Evolutionary conservation across 2,888 invertebrate species (phyloP).

Genomic region (Aporophyla nigra): DNA sequence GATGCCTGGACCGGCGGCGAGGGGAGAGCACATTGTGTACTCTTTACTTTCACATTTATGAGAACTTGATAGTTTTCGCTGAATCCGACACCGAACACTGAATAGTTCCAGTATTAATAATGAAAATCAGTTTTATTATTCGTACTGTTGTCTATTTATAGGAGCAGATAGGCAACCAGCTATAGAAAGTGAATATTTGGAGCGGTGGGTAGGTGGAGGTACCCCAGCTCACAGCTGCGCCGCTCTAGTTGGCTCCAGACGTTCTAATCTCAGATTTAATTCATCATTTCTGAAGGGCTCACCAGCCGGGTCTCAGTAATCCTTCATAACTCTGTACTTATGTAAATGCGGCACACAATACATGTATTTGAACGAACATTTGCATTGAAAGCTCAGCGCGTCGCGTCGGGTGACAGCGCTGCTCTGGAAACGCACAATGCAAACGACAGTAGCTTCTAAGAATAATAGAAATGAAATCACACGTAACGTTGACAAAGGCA

Average conservation of each 20-base stretch:
- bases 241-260: constrained; percentile 36
- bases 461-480: constrained; percentile 54
- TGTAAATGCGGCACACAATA: constrained; percentile 51
- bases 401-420: constrained; percentile 27
- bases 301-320: constrained; percentile 41
- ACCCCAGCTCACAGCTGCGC: constrained; percentile 50
- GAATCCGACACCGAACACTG: constrained; percentile 2
- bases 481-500: constrained; percentile 45
- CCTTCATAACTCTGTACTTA: constrained; percentile 55
- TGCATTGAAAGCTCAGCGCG: constrained; percentile 35
- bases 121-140: constrained; percentile 27
- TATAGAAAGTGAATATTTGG: constrained; percentile 31
- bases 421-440: constrained; percentile 34
- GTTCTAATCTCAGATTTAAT: constrained; percentile 62
- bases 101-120: constrained; percentile 21
- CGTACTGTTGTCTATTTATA: constrained; percentile 44
- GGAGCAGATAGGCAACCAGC: constrained; percentile 16
- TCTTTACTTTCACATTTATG: constrained; percentile 30
- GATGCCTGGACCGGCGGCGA: constrained; percentile 5
- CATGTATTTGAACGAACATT: constrained; percentile 33
- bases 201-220: background rate
- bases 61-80: constrained; percentile 36
- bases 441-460: constrained; percentile 46
- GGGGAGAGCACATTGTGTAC: constrained; percentile 22
- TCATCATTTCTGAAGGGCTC: constrained; percentile 58